Evolutionary conservation across 2,888 invertebrate genomes (phyloP).

Genomic region (Ethmia dodecea): DNA sequence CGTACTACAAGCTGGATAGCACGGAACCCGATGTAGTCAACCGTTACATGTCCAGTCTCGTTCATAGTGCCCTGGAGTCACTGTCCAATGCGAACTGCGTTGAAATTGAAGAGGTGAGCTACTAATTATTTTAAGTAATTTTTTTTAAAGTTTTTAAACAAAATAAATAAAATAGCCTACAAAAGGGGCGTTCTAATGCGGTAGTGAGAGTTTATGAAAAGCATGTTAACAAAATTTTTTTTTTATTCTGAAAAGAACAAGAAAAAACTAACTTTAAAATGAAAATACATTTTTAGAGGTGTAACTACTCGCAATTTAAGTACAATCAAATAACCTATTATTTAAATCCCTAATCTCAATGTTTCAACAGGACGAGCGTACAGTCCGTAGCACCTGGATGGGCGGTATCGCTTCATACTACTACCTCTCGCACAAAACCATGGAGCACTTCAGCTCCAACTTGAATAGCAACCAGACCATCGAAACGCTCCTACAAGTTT

Average conservation of each 20-base stretch:
- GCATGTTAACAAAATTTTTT: too few relatives aligned
- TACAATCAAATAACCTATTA: too few relatives aligned
- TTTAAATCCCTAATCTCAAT: too few relatives aligned
- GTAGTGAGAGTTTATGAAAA: too few relatives aligned
- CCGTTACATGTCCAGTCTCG: conserved; percentile 86
- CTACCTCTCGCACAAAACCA: conserved; percentile 95
- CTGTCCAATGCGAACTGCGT: conserved; percentile 89
- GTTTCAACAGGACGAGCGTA: conserved; percentile 76
- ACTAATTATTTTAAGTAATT: neutral
- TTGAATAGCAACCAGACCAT: conserved; percentile 81
- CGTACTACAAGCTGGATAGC: conserved; percentile 89
- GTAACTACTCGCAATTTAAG: too few relatives aligned
- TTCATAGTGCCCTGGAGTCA: conserved; percentile 86
- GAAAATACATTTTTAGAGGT: too few relatives aligned
- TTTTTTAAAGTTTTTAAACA: neutral
- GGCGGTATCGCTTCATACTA: conserved; percentile 98
- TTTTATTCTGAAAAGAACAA: too few relatives aligned
- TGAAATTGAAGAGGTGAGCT: conserved; percentile 82
- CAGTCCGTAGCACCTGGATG: conserved; percentile 83
- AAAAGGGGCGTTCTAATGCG: too few relatives aligned
- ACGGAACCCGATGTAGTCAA: conserved; percentile 83
- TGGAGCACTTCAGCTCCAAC: conserved; percentile 87
- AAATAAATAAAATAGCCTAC: too few relatives aligned
- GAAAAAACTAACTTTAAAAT: neutral
- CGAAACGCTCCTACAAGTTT: conserved; percentile 85